phyloP scores from a whole-genome alignment of 2,888 invertebrate species.

The Drosophila leonis region DNA sequence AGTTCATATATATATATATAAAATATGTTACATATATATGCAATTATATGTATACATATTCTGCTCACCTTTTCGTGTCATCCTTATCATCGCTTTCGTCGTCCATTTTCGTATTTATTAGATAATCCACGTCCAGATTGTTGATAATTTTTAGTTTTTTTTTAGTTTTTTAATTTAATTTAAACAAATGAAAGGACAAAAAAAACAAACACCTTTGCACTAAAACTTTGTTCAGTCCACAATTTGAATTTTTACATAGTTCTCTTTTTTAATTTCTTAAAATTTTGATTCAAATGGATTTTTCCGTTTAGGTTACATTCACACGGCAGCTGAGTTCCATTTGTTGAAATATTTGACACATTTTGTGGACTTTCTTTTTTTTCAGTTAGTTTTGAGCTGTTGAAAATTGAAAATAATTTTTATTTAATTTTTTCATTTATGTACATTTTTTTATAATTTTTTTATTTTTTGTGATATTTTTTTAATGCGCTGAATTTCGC shows the following conservation, averaged over 20 bases:
- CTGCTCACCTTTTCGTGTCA: conserved; percentile 91
- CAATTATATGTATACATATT: neutral
- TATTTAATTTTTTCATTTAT: neutral
- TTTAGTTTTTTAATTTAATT: neutral
- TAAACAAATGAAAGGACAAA: neutral
- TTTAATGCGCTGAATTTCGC: conserved; percentile 25
- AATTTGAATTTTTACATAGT: conserved; percentile 38
- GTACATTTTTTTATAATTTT: conserved; percentile 1
- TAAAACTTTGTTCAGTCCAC: neutral
- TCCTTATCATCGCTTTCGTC: conserved; percentile 94
- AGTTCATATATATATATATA: neutral
- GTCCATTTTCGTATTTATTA: conserved; percentile 87
- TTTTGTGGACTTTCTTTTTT: conserved; percentile 42
- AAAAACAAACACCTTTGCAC: conserved; percentile 24
- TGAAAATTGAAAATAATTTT: neutral
- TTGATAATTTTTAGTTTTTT: neutral
- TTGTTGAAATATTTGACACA: conserved; percentile 59
- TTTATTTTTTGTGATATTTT: conserved; percentile 7
- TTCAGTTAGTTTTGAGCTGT: conserved; percentile 5
- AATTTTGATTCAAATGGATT: conserved; percentile 16
- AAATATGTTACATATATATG: no score
- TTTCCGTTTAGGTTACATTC: conserved; percentile 66
- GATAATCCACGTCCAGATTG: conserved; percentile 65
- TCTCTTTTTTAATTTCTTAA: conserved; percentile 12
- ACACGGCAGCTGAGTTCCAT: conserved; percentile 71